Evolutionary conservation across 1,140 invertebrate species (phyloP).

Genomic region (Episyrphus balteatus): DNA sequence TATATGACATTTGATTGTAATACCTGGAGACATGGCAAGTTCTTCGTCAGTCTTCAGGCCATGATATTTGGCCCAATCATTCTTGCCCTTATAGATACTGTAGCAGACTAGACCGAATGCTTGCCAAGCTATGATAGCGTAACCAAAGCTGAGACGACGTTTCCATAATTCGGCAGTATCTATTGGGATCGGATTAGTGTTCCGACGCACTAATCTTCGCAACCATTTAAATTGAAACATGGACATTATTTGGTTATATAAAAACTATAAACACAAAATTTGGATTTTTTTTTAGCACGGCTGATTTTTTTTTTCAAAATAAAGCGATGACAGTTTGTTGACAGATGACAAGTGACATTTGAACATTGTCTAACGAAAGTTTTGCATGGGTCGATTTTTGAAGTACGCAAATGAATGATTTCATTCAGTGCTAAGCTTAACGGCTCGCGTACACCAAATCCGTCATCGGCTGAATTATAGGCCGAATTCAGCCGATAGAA

Average conservation of each 20-base stretch:
- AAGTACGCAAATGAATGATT: too few relatives aligned
- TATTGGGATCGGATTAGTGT: constrained; percentile 48
- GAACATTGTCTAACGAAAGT: too few relatives aligned
- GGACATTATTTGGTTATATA: constrained; percentile 17
- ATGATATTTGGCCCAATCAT: constrained; percentile 50
- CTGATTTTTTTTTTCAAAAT: constrained; percentile 5
- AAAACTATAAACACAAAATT: neutral
- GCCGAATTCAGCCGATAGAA: too few relatives aligned
- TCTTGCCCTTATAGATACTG: constrained; percentile 43
- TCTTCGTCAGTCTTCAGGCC: constrained; percentile 50
- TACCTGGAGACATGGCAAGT: constrained; percentile 40
- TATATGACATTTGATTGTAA: neutral
- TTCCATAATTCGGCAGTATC: constrained; percentile 46
- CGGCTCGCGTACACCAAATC: too few relatives aligned
- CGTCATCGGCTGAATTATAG: too few relatives aligned
- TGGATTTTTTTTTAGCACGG: constrained; percentile 5
- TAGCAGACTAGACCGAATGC: constrained; percentile 49
- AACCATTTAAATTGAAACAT: constrained; percentile 38
- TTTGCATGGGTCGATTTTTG: too few relatives aligned
- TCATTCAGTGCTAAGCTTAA: too few relatives aligned
- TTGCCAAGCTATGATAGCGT: constrained; percentile 51
- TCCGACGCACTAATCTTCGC: constrained; percentile 42
- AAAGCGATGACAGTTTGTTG: neutral
- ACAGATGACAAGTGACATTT: too few relatives aligned
- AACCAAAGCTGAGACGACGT: constrained; percentile 44